Percentiles rank a stretch among this genome's conserved stretches.
phyloP scores from a whole-genome alignment of 2,113 vertebrate species.

The Zeus faber region DNA sequence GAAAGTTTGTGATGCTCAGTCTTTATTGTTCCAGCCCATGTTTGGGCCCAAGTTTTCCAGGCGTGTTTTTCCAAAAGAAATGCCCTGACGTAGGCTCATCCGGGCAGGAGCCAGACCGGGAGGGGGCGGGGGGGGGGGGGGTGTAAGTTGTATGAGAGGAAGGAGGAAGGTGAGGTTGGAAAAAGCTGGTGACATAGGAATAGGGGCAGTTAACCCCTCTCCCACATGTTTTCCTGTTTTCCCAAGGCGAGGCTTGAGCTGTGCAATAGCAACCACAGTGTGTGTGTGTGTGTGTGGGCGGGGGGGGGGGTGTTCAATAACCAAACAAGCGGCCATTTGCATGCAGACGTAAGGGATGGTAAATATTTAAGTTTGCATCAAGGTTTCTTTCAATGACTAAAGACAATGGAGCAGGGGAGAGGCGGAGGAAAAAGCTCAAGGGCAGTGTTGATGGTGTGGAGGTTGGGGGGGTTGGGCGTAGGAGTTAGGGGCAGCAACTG shows the following conservation, averaged over 20 bases:
- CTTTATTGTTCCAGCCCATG: no score
- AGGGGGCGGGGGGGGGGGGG: not conserved
- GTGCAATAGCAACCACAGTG: not conserved
- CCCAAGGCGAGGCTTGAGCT: not conserved
- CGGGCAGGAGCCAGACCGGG: conserved; percentile 48
- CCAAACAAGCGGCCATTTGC: not conserved
- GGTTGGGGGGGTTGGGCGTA: not conserved
- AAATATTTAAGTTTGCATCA: conserved; percentile 42
- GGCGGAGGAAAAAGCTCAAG: not conserved
- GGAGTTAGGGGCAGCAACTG: not conserved
- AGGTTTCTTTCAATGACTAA: not conserved
- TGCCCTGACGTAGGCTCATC: conserved; percentile 46
- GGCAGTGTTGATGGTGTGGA: not conserved
- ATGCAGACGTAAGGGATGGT: conserved; percentile 26
- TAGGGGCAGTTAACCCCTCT: conserved; percentile 32
- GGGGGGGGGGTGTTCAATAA: not conserved
- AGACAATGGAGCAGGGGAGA: not conserved
- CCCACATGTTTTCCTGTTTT: conserved; percentile 53
- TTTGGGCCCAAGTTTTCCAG: conserved; percentile 38
- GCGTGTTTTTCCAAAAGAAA: conserved; percentile 55
- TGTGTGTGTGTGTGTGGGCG: not conserved
- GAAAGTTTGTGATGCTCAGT: no score
- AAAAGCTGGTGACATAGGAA: conserved; percentile 35
- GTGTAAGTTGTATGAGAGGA: no score
- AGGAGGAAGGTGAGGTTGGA: conserved; percentile 21